Evolutionary conservation across 2,797 vertebrate species (phyloP).

Genomic region (Oreochromis grahami): DNA sequence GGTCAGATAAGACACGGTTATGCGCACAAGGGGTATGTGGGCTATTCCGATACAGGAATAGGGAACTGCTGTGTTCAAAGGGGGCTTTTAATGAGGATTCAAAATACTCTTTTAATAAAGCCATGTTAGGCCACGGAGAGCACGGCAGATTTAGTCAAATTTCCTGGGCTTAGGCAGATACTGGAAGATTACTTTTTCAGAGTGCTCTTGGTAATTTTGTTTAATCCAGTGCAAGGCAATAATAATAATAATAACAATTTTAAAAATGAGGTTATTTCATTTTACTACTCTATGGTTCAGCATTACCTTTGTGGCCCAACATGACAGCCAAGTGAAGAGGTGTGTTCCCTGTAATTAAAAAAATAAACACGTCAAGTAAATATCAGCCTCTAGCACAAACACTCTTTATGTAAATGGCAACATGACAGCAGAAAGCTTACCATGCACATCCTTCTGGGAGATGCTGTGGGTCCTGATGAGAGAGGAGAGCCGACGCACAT

Average conservation of each 20-base stretch:
- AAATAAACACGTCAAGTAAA: not conserved
- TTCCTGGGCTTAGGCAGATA: not conserved
- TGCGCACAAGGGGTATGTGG: not conserved
- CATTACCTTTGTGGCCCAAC: slow-evolving; percentile 95
- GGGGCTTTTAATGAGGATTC: not conserved
- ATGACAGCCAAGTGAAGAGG: slow-evolving; percentile 96
- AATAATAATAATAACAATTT: not conserved
- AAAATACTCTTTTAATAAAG: not conserved
- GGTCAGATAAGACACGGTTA: slow-evolving; percentile 13
- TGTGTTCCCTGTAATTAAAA: slow-evolving; percentile 83
- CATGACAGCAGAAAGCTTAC: slow-evolving; percentile 62
- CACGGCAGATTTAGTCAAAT: not conserved
- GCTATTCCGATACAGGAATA: not conserved
- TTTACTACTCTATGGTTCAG: not conserved
- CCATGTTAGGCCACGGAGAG: not conserved
- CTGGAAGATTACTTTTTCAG: not conserved
- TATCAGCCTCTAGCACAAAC: not conserved
- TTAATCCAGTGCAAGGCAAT: not conserved
- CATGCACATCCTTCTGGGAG: slow-evolving; percentile 90
- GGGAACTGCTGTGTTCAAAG: not conserved
- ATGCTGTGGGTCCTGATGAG: slow-evolving; percentile 93
- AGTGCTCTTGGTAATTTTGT: not conserved
- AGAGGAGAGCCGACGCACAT: slow-evolving; percentile 89
- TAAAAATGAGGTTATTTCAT: not conserved
- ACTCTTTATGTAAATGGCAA: not conserved